Conservation (phyloP, 2,113 vertebrate genomes). For the Leiothrix lutea region DNA sequence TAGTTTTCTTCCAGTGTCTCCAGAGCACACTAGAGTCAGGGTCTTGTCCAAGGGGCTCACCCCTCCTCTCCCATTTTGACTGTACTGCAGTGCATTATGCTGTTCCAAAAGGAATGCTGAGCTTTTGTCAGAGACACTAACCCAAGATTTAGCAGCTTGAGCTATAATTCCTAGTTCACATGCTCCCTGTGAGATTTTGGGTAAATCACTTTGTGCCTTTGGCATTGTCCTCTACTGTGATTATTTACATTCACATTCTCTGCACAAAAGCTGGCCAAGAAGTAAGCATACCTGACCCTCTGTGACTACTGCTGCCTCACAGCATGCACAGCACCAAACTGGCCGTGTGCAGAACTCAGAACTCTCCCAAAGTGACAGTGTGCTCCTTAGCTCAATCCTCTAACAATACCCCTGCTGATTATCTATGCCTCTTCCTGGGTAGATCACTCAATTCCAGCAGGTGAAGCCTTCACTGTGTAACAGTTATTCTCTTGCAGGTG, state of each 20-base stretch:
- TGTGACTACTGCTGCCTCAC: neutral
- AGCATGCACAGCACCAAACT: neutral
- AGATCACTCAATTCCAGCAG: neutral
- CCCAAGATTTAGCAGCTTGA: neutral
- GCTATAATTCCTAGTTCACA: neutral
- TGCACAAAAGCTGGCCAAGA: neutral
- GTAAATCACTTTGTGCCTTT: neutral
- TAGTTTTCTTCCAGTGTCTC: neutral
- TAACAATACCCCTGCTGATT: neutral
- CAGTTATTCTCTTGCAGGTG: neutral
- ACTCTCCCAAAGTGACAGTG: neutral
- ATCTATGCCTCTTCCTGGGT: neutral
- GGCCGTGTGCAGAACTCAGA: neutral
- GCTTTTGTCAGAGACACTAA: neutral
- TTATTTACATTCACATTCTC: neutral
- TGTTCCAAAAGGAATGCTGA: neutral
- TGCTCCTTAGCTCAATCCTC: neutral
- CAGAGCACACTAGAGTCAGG: accelerated
- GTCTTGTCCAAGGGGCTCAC: neutral
- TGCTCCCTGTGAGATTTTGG: neutral
- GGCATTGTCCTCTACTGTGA: neutral
- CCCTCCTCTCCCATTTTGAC: neutral
- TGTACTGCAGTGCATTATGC: neutral
- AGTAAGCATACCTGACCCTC: neutral
- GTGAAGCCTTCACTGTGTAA: neutral